These are phyloP conservation scores for Zaprionus kolodkinae DNA, from an alignment of 1,140 invertebrate genomes.

Conservation along the genomic window DNA sequence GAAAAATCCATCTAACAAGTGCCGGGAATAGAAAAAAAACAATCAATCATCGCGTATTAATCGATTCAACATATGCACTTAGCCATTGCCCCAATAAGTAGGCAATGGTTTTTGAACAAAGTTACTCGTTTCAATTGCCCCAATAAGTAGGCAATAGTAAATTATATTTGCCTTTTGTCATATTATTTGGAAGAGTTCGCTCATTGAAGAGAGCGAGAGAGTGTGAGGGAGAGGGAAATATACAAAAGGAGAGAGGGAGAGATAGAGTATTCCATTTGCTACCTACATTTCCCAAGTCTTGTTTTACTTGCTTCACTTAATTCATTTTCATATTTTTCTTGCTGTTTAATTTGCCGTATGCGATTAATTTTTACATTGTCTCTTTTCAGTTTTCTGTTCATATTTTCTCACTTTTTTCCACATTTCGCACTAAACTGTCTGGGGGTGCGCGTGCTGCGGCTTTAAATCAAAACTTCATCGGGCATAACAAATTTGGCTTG, in stretches of 20 bases:
- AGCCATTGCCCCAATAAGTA: neutral
- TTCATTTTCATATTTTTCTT: constrained; percentile 44
- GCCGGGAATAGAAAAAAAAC: neutral
- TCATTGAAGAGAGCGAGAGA: too few species aligned
- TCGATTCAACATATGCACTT: neutral
- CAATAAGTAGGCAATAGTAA: neutral
- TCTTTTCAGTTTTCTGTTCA: constrained; percentile 19
- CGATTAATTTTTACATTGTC: constrained; percentile 49
- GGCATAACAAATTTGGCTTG: constrained; percentile 41
- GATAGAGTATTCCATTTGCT: neutral
- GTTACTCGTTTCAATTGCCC: neutral
- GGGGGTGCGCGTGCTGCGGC: constrained; percentile 51
- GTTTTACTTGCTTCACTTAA: neutral
- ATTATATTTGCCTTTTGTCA: neutral
- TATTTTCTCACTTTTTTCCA: constrained; percentile 1
- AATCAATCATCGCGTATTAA: neutral
- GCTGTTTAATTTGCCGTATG: constrained; percentile 70
- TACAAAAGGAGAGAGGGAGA: neutral
- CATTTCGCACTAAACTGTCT: neutral
- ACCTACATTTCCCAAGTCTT: neutral
- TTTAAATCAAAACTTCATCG: constrained; percentile 64
- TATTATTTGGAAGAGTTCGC: too few species aligned
- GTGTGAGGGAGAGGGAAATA: too few species aligned
- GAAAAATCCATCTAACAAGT: neutral
- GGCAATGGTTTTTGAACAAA: neutral